Evolutionary conservation across 2,113 vertebrate species (phyloP).

Genomic region (Cichladusa arquata): DNA sequence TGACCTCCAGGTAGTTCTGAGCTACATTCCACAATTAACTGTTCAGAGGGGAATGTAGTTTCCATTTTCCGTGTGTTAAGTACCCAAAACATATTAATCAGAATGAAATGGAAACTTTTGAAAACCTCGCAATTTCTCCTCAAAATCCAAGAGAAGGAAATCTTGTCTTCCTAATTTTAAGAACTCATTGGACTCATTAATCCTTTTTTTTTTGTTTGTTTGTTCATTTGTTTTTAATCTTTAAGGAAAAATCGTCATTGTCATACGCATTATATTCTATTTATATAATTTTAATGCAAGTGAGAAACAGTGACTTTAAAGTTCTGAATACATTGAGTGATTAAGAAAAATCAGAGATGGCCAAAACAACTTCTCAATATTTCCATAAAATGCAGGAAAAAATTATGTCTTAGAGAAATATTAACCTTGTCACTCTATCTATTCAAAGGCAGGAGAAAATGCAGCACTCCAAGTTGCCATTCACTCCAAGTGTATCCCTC

Average conservation of each 20-base stretch:
- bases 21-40: neutral
- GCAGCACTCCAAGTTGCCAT: neutral
- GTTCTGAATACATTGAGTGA: neutral
- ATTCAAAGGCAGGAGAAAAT: neutral
- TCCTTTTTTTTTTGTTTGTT: neutral
- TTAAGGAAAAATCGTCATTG: neutral
- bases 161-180: neutral
- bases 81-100: rapidly evolving
- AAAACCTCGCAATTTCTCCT: neutral
- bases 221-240: neutral
- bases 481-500: neutral
- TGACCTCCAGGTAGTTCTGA: neutral
- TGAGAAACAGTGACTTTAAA: neutral
- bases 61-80: neutral
- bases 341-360: neutral
- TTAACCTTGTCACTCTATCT: neutral
- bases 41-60: neutral
- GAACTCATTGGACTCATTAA: neutral
- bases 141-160: neutral
- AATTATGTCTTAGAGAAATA: neutral
- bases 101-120: neutral
- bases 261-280: neutral
- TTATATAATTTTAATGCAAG: neutral
- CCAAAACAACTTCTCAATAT: neutral
- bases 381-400: neutral